phyloP scores from a whole-genome alignment of 2,888 invertebrate species.

The Proisotoma minuta region DNA sequence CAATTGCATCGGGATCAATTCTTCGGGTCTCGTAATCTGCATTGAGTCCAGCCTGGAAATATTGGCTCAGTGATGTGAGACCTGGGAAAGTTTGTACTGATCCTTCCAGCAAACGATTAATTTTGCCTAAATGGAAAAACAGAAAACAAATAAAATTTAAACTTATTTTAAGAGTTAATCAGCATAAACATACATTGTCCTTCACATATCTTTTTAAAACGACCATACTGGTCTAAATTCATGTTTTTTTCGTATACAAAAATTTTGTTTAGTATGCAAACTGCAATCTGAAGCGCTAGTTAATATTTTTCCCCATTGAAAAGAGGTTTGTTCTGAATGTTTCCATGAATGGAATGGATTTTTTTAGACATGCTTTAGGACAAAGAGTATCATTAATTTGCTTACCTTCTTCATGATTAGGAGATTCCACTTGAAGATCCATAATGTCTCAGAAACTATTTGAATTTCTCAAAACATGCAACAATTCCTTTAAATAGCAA shows the following conservation, averaged over 20 bases:
- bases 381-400: not conserved
- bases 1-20: slow-evolving; percentile 18
- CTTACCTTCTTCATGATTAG: not conserved
- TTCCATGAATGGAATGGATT: too few species aligned
- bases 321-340: too few species aligned
- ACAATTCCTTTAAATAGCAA: too few species aligned
- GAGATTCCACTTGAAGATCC: not conserved
- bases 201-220: not conserved
- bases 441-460: too few species aligned
- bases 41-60: slow-evolving; percentile 17
- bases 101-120: slow-evolving; percentile 18
- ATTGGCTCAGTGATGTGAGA: slow-evolving; percentile 24
- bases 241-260: not conserved
- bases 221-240: slow-evolving; percentile 2
- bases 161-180: not conserved
- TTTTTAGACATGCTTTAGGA: not conserved
- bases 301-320: too few species aligned
- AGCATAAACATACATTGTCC: not conserved
- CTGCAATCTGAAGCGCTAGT: too few species aligned
- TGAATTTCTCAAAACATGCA: too few species aligned
- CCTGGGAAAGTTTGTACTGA: slow-evolving; percentile 23
- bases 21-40: slow-evolving; percentile 10
- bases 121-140: slow-evolving; percentile 2
- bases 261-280: too few species aligned
- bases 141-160: not conserved